Conservation (phyloP, 2,888 invertebrate genomes). For the Pachycephus smyrnensis region DNA sequence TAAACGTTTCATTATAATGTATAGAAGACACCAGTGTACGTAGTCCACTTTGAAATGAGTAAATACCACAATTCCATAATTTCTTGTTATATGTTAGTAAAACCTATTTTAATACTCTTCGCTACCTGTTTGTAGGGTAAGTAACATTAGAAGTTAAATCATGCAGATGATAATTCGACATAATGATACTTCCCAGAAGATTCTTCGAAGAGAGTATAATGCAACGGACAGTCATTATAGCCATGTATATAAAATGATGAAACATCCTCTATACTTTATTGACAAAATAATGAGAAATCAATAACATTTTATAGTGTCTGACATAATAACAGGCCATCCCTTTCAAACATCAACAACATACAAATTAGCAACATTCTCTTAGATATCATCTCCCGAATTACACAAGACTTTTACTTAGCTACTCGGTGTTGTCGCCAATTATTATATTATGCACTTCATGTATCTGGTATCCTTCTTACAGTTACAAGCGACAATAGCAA, state of each 20-base stretch:
- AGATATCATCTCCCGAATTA: neutral
- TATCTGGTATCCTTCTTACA: neutral
- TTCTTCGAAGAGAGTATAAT: neutral
- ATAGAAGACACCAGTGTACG: neutral
- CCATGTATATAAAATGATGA: conserved; percentile 8
- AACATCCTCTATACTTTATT: conserved; percentile 33
- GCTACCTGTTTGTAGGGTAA: too few species aligned
- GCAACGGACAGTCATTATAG: neutral
- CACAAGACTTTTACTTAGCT: neutral
- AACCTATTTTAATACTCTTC: too few species aligned
- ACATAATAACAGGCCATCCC: conserved; percentile 17
- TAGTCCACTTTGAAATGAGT: neutral
- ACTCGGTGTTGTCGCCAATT: neutral
- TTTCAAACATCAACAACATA: conserved; percentile 14
- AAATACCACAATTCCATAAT: too few species aligned
- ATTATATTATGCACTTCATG: neutral
- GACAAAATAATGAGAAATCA: conserved; percentile 25
- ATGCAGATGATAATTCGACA: neutral
- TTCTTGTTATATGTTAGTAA: too few species aligned
- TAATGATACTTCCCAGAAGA: neutral
- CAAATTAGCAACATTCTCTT: conserved; percentile 22
- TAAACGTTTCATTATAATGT: neutral
- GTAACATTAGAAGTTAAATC: neutral
- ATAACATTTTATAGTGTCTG: conserved; percentile 21
- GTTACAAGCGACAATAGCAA: neutral